Evolutionary conservation across 2,888 invertebrate genomes (phyloP).

Genomic region (Papilio gigon): DNA sequence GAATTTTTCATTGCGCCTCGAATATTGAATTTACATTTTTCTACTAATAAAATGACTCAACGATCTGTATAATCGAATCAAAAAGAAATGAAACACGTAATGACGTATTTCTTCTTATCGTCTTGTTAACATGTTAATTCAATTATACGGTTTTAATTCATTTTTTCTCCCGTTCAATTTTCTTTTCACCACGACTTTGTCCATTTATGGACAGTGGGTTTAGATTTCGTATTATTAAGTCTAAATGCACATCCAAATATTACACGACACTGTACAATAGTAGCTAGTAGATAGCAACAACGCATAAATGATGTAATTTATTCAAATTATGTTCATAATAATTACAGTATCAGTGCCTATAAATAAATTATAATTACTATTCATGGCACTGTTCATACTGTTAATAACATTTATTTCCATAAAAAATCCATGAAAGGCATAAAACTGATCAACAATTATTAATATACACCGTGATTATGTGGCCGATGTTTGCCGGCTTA

Average conservation of each 20-base stretch:
- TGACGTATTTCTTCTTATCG: background rate
- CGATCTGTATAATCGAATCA: background rate
- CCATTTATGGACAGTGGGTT: too few relatives aligned
- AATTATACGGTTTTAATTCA: background rate
- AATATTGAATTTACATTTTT: constrained; percentile 17
- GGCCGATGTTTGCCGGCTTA: constrained; percentile 49
- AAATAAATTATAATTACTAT: constrained; percentile 3
- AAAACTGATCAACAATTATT: constrained; percentile 39
- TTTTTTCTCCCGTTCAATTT: background rate
- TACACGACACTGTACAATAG: background rate
- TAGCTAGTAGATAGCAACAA: background rate
- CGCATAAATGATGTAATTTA: constrained; percentile 7
- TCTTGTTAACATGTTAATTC: background rate
- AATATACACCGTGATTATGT: constrained; percentile 31
- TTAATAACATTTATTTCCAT: constrained; percentile 12
- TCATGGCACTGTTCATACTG: background rate
- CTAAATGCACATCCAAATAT: background rate
- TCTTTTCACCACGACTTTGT: too few relatives aligned
- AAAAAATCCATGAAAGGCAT: constrained; percentile 18
- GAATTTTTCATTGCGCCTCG: background rate
- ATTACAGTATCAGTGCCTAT: constrained; percentile 2
- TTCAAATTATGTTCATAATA: constrained; percentile 18
- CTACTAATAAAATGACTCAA: background rate
- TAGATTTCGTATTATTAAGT: background rate
- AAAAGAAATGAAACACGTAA: background rate